Evolutionary conservation across 2,113 vertebrate genomes (phyloP), one percentile per base, ranked within the genome.

Genomic region (Pipra filicauda): DNA sequence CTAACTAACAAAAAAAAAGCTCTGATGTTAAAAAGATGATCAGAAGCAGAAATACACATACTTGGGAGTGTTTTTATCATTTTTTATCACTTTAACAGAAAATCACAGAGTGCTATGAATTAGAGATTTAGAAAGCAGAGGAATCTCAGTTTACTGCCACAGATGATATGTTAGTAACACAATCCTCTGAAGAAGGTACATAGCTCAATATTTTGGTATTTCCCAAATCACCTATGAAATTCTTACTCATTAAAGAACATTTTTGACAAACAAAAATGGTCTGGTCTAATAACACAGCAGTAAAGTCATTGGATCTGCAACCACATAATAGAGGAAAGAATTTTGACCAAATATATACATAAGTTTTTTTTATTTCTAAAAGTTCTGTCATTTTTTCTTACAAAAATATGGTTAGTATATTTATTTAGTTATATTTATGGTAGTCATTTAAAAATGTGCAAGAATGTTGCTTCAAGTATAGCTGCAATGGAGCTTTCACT

Each of bases 91-190:
- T 76, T 83, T 14, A 73, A 33, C 17, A 74, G n/a, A 83, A 85
- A 67, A 5, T 59, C 17, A n/a, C 0, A 0, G 26, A 58, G 6
- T 59, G 3, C 1, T 79, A 26, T 37, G 15, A 82, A 44, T 78
- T 88, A 19, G 7, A 71, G 23, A 7, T 64, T 35, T 27, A 78
- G 9, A 89, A 85, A 76, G 16, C 8, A 75, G 16, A 74, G 10
- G 20, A 89, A 87, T 59, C 26, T 66, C 15, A 33, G 2, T 1
- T 87, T 71, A 51, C 30, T 78, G 20, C 9, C 1, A 1, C 1
- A 8, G n/a, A 46, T 54, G 41, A 61, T 33, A 7, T 9, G 39
- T 39, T 67, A 39, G 4, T 28, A 66, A 24, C 8, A 91, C 67
- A 78, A 88, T 33, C 9, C 27, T 66, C 13, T 54, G 12, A 67